Conservation (phyloP, 1,140 invertebrate species). For the Drosophila biarmipes region DNA sequence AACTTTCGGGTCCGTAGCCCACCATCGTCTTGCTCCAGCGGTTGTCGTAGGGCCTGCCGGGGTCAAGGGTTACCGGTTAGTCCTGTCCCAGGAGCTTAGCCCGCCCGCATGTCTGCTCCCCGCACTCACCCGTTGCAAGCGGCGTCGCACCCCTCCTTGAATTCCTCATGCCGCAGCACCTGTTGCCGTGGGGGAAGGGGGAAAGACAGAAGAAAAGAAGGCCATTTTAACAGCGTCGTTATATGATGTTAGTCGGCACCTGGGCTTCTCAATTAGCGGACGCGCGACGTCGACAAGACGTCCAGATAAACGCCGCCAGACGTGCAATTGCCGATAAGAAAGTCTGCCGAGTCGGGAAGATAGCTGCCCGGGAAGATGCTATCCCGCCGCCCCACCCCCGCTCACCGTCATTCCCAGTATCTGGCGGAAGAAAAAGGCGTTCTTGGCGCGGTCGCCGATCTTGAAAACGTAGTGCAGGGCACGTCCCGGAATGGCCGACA, state of each 20-base stretch:
- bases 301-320: slow-evolving; percentile 35
- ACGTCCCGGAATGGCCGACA: slow-evolving; percentile 85
- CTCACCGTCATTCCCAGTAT: slow-evolving; percentile 97
- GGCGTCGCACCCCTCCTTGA: slow-evolving; percentile 97
- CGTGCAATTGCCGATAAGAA: slow-evolving; percentile 25
- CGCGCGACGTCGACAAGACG: slow-evolving; percentile 18
- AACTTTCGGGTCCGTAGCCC: slow-evolving; percentile 97
- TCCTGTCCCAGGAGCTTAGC: neutral
- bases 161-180: slow-evolving; percentile 98
- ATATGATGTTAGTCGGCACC: slow-evolving; percentile 36
- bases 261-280: slow-evolving; percentile 50
- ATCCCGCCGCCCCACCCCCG: neutral
- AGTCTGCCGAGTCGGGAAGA: slow-evolving; percentile 17
- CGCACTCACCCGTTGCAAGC: slow-evolving; percentile 96
- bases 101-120: neutral
- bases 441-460: slow-evolving; percentile 93
- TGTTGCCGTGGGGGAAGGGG: slow-evolving; percentile 73
- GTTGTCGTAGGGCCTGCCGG: slow-evolving; percentile 94
- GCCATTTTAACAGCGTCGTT: slow-evolving; percentile 31
- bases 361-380: neutral
- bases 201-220: neutral
- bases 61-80: neutral
- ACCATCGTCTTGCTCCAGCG: slow-evolving; percentile 99
- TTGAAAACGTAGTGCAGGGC: slow-evolving; percentile 98
- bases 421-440: slow-evolving; percentile 94